Evolutionary conservation across 23 tunicate genomes (phyloP), one percentile per base, ranked within the genome.

Genomic region (Clavelina lepadiformis): DNA sequence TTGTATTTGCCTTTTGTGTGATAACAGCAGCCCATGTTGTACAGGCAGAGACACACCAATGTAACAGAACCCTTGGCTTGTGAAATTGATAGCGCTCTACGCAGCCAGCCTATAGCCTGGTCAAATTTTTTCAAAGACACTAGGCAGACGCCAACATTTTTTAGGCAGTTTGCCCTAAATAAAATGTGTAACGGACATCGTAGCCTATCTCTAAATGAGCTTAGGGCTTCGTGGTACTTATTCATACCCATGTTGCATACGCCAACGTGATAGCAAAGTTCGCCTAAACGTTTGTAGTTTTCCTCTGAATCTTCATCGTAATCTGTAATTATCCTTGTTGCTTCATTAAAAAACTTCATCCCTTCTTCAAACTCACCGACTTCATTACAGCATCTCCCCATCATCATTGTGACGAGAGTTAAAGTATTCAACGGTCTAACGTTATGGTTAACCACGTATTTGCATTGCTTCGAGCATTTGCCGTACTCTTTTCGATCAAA

Each of bases 11-110:
- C 28, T 11, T 63, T 13, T 28, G 37, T 51, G 5, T 63, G 25
- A 63, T 18, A 36, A 28, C 68, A 63, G 7, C 68, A 51, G 5
- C 68, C 68, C 24, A 35, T 15, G 23, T 63, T 63, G 50, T 63
- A n/a, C n/a, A n/a, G n/a, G n/a, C n/a, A n/a, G n/a, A n/a, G 51
- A 21, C 5, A 19, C n/a, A 63, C 18, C 49, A 63, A 15, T 5
- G 68, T 51, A 35, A 63, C 38, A n/a, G 35, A 26, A 13, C 7
- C 36, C n/a, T 58, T 58, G 36, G 30, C 65, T 4, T 4, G 35
- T 29, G 8, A n/a, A n/a, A n/a, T n/a, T n/a, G n/a, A n/a, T n/a
- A n/a, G n/a, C 19, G 68, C 51, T 8, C 3, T 8, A 37, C 38
- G 51, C 37, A 63, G 38, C 3, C 3, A 3, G 18, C 6, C 5